These are phyloP conservation scores for Rhynchonema sp. DNA, from an alignment of 2,888 invertebrate species.

Conservation along the genomic window DNA sequence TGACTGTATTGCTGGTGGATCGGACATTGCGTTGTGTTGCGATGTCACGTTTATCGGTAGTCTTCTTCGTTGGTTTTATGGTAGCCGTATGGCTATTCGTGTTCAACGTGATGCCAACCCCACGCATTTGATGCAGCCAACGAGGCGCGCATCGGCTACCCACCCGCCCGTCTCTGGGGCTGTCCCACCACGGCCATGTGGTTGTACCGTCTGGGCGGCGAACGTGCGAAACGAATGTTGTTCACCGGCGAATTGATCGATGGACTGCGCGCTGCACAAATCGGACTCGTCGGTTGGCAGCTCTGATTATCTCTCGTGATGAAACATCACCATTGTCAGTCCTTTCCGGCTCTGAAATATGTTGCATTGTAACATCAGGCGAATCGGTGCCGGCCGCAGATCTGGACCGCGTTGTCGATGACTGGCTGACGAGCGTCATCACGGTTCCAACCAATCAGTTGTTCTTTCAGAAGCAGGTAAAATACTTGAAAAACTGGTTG, in stretches of 20 bases:
- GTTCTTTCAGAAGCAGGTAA: constrained; percentile 15
- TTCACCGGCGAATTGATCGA: constrained; percentile 12
- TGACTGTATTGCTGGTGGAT: constrained; percentile 14
- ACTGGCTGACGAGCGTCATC: constrained; percentile 9
- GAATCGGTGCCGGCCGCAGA: no score
- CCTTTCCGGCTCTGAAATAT: no score
- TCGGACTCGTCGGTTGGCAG: constrained; percentile 13
- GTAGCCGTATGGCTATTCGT: not conserved
- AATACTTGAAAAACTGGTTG: no score
- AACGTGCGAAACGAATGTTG: constrained; percentile 13
- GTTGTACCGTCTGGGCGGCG: constrained; percentile 10
- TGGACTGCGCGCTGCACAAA: constrained; percentile 10
- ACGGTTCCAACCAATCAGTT: constrained; percentile 14
- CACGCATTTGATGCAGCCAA: constrained; percentile 5
- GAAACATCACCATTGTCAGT: no score
- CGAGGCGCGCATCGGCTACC: constrained; percentile 15
- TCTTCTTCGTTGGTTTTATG: no score
- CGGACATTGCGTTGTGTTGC: constrained; percentile 14
- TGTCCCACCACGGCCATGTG: constrained; percentile 12
- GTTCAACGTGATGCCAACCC: not conserved
- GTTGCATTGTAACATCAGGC: no score
- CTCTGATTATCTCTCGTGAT: no score
- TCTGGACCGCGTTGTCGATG: constrained; percentile 9
- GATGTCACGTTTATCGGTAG: constrained; percentile 11
- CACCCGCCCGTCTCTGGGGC: constrained; percentile 15